Conservation (phyloP, 2,113 vertebrate species). For the Pachypanchax playfairii region DNA sequence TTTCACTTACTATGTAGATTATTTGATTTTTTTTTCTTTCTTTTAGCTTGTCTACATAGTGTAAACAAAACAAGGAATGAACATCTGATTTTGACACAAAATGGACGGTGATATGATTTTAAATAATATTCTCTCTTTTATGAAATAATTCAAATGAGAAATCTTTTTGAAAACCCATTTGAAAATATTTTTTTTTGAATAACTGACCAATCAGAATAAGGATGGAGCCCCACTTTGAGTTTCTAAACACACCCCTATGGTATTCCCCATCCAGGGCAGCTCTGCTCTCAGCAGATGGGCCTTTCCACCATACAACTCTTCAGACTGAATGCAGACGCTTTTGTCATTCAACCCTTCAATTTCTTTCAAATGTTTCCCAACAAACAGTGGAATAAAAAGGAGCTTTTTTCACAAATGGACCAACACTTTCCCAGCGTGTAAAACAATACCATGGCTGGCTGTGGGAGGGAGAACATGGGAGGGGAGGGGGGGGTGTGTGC, state of each 20-base stretch:
- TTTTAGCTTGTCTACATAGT: constrained; percentile 18
- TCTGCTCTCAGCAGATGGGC: constrained; percentile 69
- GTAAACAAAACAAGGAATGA: constrained; percentile 8
- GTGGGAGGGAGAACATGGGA: constrained; percentile 66
- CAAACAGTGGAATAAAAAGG: constrained; percentile 81
- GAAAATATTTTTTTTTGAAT: constrained; percentile 37
- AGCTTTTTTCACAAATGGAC: constrained; percentile 74
- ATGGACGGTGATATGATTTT: no score
- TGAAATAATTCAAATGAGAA: no score
- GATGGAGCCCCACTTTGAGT: constrained; percentile 21
- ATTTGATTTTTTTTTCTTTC: constrained; percentile 19
- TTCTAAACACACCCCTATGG: constrained; percentile 39
- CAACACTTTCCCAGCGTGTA: constrained; percentile 74
- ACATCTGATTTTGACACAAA: constrained; percentile 6
- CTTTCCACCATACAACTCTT: constrained; percentile 66
- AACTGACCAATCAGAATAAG: constrained; percentile 51
- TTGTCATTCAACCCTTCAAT: constrained; percentile 77
- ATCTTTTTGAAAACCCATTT: no score
- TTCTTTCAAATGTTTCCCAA: constrained; percentile 84
- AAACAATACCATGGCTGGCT: constrained; percentile 75
- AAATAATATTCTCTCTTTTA: no score
- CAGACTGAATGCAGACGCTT: constrained; percentile 73
- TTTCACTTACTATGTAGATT: constrained; percentile 81
- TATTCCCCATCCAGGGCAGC: constrained; percentile 62
- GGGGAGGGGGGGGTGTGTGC: constrained; percentile 55